A percentile compares a stretch with the other conserved stretches of the same genome.
Evolutionary conservation across 2,113 vertebrate species (phyloP).

Genomic region (Vulpes vulpes): DNA sequence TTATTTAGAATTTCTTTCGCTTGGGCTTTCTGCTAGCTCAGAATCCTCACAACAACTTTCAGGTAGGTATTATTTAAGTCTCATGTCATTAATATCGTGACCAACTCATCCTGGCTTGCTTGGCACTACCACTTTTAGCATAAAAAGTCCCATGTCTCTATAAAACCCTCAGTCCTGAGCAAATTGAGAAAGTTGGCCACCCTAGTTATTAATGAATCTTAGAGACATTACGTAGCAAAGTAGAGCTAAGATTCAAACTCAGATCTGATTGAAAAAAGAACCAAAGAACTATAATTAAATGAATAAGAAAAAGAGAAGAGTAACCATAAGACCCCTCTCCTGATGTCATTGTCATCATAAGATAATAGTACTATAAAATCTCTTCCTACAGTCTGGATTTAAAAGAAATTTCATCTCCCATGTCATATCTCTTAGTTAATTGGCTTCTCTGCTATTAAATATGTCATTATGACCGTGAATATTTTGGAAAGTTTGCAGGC

Average conservation of each 20-base stretch:
- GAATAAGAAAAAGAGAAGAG: neutral
- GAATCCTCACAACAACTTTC: neutral
- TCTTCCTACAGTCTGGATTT: neutral
- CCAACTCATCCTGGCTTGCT: neutral
- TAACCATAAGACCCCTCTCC: neutral
- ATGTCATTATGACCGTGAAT: neutral
- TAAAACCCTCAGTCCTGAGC: neutral
- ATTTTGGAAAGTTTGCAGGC: constrained; percentile 7
- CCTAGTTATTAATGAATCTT: neutral
- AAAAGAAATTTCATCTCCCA: neutral
- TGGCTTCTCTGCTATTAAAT: neutral
- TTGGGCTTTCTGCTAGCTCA: neutral
- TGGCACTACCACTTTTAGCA: neutral
- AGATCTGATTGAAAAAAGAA: neutral
- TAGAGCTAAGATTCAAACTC: neutral
- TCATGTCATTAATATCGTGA: neutral
- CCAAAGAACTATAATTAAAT: neutral
- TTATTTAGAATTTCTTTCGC: constrained; percentile 2
- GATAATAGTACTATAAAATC: neutral
- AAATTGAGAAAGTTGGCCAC: neutral
- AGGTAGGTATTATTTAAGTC: neutral
- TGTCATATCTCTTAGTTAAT: neutral
- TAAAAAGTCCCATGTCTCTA: neutral
- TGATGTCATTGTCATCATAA: neutral
- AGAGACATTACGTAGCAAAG: neutral